A percentile compares a stretch with the other conserved stretches of the same genome.
Evolutionary conservation across 1,140 invertebrate species (phyloP).

Genomic region (Zaprionus taronus): DNA sequence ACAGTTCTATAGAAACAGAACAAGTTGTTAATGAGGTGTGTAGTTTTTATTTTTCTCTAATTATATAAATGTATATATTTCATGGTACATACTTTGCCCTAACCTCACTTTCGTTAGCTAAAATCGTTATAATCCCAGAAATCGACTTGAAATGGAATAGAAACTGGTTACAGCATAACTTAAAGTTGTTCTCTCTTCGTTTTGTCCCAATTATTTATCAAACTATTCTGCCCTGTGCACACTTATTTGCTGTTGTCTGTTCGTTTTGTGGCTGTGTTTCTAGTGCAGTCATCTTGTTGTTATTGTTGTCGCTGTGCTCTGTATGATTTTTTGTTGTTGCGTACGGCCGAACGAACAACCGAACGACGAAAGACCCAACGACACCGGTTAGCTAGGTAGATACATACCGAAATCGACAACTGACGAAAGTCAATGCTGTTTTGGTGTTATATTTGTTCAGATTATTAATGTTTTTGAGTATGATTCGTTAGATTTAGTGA

Average conservation of each 20-base stretch:
- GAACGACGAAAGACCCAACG: constrained; percentile 17
- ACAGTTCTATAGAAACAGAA: background rate
- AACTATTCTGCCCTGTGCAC: constrained; percentile 14
- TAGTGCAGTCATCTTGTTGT: constrained; percentile 55
- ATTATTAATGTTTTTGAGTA: constrained; percentile 10
- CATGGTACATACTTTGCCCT: constrained; percentile 24
- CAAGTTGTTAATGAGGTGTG: background rate
- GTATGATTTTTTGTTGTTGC: constrained; percentile 22
- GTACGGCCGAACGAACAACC: constrained; percentile 45
- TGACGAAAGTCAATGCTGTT: constrained; percentile 10
- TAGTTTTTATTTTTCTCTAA: constrained; percentile 9
- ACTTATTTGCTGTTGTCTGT: constrained; percentile 49
- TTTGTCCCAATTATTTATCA: constrained; percentile 29
- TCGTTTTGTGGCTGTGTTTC: constrained; percentile 47
- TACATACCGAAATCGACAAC: constrained; percentile 48
- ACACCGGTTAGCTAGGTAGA: constrained; percentile 63
- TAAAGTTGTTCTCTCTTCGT: background rate
- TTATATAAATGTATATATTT: constrained; percentile 32
- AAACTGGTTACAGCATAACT: background rate
- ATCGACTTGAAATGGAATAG: background rate
- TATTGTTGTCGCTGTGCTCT: constrained; percentile 32
- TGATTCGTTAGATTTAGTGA: background rate
- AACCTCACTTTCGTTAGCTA: constrained; percentile 60
- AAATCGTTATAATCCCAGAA: background rate
- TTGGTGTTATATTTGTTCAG: constrained; percentile 3